phyloP scores from a whole-genome alignment of 2,113 vertebrate species.

The Camelus bactrianus region DNA sequence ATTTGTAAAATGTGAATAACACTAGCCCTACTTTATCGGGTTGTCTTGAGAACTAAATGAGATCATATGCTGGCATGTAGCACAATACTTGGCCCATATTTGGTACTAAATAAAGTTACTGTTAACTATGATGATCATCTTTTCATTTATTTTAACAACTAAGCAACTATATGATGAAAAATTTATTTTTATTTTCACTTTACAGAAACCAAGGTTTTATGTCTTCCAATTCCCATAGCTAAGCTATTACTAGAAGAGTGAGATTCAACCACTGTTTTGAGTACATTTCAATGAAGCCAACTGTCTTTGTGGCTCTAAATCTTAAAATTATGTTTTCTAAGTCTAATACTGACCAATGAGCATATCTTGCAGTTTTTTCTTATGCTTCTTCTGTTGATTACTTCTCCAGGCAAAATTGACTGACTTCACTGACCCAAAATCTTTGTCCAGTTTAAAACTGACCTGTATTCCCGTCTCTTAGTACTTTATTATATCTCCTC shows the following conservation, averaged over 20 bases:
- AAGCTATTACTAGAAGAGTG: background rate
- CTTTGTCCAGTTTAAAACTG: background rate
- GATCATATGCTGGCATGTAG: background rate
- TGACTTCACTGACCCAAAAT: background rate
- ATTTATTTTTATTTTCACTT: slow-evolving; percentile 29
- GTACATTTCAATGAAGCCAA: background rate
- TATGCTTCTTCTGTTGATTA: background rate
- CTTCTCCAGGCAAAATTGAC: background rate
- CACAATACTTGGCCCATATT: background rate
- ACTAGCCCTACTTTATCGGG: background rate
- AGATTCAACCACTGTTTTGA: background rate
- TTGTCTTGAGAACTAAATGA: background rate
- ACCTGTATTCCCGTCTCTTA: background rate
- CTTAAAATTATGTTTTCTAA: slow-evolving; percentile 55
- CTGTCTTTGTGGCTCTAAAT: background rate
- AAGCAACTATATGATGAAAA: background rate
- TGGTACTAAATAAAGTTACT: background rate
- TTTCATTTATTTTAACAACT: slow-evolving; percentile 23
- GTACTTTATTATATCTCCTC: background rate
- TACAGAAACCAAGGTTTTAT: background rate
- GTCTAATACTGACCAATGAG: background rate
- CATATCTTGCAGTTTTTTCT: background rate
- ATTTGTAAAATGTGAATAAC: background rate
- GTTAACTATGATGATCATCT: background rate
- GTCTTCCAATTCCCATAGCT: background rate